Evolutionary conservation across 2,113 vertebrate genomes (phyloP).

Genomic region (Pelecanoides urinatrix): DNA sequence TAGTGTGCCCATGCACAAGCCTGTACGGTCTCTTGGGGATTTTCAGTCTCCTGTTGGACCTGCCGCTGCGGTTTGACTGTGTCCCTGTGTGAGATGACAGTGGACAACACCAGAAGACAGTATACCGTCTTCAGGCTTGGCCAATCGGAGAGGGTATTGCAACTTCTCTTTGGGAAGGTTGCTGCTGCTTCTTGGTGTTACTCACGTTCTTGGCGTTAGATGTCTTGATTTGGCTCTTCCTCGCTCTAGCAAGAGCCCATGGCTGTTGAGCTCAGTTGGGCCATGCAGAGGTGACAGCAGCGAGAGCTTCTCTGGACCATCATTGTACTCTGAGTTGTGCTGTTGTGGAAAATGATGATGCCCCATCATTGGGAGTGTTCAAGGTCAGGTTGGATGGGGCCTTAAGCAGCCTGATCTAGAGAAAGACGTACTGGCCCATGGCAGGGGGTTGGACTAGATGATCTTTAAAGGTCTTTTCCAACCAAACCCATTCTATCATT

Average conservation of each 20-base stretch:
- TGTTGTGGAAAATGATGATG: background rate
- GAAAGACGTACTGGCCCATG: background rate
- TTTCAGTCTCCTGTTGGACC: background rate
- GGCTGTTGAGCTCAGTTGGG: background rate
- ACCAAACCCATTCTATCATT: background rate
- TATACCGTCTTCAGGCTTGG: background rate
- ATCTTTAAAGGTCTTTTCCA: background rate
- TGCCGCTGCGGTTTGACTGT: background rate
- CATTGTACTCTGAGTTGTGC: background rate
- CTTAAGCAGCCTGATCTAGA: background rate
- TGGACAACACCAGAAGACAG: background rate
- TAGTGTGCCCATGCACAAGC: background rate
- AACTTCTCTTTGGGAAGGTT: background rate
- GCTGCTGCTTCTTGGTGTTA: background rate
- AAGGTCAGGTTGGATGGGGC: background rate
- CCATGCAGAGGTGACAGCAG: background rate
- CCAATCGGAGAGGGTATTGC: background rate
- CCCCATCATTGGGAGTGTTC: background rate
- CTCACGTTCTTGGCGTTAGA: fast-evolving
- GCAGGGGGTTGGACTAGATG: background rate
- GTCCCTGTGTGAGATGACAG: background rate
- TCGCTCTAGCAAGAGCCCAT: background rate
- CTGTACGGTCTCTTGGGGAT: background rate
- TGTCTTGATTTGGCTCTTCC: background rate
- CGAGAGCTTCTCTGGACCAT: background rate